Percentiles rank a stretch among this genome's conserved stretches.
phyloP scores from a whole-genome alignment of 2,888 invertebrate genomes.

The Rhagium mordax region DNA sequence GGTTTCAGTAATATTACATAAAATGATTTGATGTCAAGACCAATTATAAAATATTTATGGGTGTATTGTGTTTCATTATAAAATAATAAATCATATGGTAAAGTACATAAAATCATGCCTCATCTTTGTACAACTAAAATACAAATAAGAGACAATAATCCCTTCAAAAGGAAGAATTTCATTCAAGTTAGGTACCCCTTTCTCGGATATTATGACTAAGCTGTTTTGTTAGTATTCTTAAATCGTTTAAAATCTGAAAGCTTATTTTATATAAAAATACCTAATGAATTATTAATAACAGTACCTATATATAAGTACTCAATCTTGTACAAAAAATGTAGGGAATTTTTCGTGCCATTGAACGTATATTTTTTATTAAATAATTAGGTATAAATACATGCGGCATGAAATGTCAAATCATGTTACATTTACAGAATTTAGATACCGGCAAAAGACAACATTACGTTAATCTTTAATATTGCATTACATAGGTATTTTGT shows the following conservation, averaged over 20 bases:
- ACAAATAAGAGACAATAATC: slow-evolving; percentile 35
- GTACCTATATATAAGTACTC: neutral
- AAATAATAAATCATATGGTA: slow-evolving; percentile 40
- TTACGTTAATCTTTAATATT: neutral
- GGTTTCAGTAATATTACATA: slow-evolving; percentile 26
- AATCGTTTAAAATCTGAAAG: neutral
- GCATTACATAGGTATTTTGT: no score
- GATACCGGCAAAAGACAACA: neutral
- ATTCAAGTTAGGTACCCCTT: slow-evolving; percentile 41
- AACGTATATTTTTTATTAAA: neutral
- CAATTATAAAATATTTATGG: slow-evolving; percentile 47
- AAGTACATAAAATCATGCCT: slow-evolving; percentile 32
- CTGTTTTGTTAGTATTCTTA: neutral
- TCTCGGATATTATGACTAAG: slow-evolving; percentile 31
- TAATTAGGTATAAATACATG: neutral
- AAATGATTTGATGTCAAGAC: slow-evolving; percentile 35
- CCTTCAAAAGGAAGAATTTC: slow-evolving; percentile 42
- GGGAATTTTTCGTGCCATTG: neutral
- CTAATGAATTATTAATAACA: neutral
- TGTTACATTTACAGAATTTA: neutral
- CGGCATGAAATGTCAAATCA: neutral
- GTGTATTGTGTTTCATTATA: slow-evolving; percentile 45
- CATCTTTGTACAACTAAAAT: slow-evolving; percentile 10
- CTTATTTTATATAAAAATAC: neutral
- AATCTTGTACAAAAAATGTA: neutral